phyloP scores from a whole-genome alignment of 1,140 invertebrate species.

The Lasioglossum baleicum region DNA sequence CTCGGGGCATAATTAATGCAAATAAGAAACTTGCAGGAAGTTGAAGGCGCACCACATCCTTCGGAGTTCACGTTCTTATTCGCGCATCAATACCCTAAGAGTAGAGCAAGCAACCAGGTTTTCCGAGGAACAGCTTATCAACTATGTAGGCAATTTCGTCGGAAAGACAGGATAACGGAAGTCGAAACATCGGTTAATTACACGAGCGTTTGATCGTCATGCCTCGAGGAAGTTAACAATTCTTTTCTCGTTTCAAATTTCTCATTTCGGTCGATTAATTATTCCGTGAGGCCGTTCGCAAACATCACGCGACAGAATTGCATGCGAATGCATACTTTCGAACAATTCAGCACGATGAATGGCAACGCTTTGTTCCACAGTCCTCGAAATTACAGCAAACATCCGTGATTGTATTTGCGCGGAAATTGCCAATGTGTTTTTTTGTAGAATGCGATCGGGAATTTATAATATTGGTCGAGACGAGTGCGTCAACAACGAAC shows the following conservation, averaged over 20 bases:
- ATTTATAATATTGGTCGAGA: too few relatives aligned
- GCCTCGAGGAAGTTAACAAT: not conserved
- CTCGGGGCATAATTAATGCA: conserved; percentile 53
- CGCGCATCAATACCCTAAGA: not conserved
- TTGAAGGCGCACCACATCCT: conserved; percentile 1
- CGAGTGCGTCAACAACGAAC: not conserved
- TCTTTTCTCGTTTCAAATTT: too few relatives aligned
- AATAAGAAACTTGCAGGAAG: conserved; percentile 48
- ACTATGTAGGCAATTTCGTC: too few relatives aligned
- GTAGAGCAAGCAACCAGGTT: not conserved
- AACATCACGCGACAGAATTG: too few relatives aligned
- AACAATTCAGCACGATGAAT: not conserved
- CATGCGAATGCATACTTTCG: too few relatives aligned
- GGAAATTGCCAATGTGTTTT: too few relatives aligned
- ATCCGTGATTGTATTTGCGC: too few relatives aligned
- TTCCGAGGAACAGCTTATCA: not conserved
- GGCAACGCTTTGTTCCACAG: too few relatives aligned
- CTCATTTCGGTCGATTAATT: too few relatives aligned
- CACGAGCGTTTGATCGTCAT: not conserved
- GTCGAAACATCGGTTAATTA: conserved; percentile 1
- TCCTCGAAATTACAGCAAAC: not conserved
- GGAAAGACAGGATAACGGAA: too few relatives aligned
- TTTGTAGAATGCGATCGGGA: too few relatives aligned
- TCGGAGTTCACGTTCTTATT: conserved; percentile 21
- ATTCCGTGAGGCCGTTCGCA: too few relatives aligned